Percentiles rank a stretch among this genome's conserved stretches.
These are phyloP conservation scores for Ashinkailepas kermadecensis DNA, from an alignment of 2,888 invertebrate species.

Conservation along the genomic window DNA sequence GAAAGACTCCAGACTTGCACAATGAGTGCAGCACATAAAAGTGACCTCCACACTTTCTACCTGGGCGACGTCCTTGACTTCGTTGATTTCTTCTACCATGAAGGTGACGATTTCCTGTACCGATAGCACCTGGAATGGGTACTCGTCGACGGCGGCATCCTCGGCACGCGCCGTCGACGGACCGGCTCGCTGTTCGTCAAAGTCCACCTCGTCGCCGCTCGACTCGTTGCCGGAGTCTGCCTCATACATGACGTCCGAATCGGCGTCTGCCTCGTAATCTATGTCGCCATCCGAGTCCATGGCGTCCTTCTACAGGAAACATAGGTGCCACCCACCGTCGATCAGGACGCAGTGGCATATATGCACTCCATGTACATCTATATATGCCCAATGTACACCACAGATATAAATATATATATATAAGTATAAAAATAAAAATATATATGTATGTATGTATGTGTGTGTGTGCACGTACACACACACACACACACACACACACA, in stretches of 20 bases:
- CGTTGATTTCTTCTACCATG: constrained; percentile 95
- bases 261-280: background rate
- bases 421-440: too few relatives aligned
- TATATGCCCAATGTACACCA: too few relatives aligned
- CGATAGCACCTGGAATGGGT: constrained; percentile 88
- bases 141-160: constrained; percentile 72
- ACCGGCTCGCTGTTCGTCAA: constrained; percentile 51
- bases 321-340: too few relatives aligned
- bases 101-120: constrained; percentile 95
- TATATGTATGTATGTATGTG: too few relatives aligned
- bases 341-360: too few relatives aligned
- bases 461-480: too few relatives aligned
- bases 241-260: constrained; percentile 43
- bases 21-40: background rate
- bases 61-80: constrained; percentile 92
- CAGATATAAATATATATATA: too few relatives aligned
- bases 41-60: constrained; percentile 47
- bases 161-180: constrained; percentile 50
- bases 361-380: too few relatives aligned
- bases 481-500: too few relatives aligned
- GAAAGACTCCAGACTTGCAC: background rate
- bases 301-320: background rate
- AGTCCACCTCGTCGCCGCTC: constrained; percentile 89
- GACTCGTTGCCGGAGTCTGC: constrained; percentile 88
- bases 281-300: constrained; percentile 5